phyloP scores from a whole-genome alignment of 1,140 invertebrate species.

The Halotydeus destructor region DNA sequence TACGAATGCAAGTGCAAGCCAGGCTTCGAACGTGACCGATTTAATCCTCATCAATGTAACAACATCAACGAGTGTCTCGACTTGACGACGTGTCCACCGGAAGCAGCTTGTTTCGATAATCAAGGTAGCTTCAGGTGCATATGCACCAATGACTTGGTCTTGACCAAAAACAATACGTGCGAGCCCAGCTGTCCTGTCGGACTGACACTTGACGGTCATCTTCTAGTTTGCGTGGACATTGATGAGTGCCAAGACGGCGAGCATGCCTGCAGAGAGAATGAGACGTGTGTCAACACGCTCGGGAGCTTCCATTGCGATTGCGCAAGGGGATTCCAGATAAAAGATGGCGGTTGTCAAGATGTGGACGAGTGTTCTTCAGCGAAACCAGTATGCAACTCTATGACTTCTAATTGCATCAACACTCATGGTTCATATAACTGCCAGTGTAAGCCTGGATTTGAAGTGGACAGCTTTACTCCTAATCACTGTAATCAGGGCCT shows the following conservation, averaged over 20 bases:
- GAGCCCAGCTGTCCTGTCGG: slow-evolving; percentile 3
- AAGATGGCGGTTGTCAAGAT: slow-evolving; percentile 28
- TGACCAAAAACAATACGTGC: slow-evolving; percentile 24
- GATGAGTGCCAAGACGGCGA: slow-evolving; percentile 32
- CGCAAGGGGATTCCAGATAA: slow-evolving; percentile 28
- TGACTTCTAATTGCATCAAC: slow-evolving; percentile 58
- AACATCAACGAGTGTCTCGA: slow-evolving; percentile 36
- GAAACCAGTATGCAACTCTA: background rate
- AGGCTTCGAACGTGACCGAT: slow-evolving; percentile 33
- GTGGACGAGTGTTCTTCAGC: slow-evolving; percentile 34
- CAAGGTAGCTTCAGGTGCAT: slow-evolving; percentile 44
- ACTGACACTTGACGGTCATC: no score
- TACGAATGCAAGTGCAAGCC: slow-evolving; percentile 63
- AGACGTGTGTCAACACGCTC: slow-evolving; percentile 58
- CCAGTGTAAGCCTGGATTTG: no score
- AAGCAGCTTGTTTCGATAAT: slow-evolving; percentile 36
- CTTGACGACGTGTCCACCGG: background rate
- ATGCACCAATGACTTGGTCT: slow-evolving; percentile 50
- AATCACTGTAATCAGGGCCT: no score
- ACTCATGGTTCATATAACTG: slow-evolving; percentile 65
- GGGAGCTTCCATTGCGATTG: slow-evolving; percentile 70
- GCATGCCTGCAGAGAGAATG: slow-evolving; percentile 21
- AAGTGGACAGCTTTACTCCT: no score
- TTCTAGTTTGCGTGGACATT: slow-evolving; percentile 29
- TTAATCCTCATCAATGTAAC: slow-evolving; percentile 22